phyloP scores from a whole-genome alignment of 2,113 vertebrate species.

The Telmatochromis brichardi region DNA sequence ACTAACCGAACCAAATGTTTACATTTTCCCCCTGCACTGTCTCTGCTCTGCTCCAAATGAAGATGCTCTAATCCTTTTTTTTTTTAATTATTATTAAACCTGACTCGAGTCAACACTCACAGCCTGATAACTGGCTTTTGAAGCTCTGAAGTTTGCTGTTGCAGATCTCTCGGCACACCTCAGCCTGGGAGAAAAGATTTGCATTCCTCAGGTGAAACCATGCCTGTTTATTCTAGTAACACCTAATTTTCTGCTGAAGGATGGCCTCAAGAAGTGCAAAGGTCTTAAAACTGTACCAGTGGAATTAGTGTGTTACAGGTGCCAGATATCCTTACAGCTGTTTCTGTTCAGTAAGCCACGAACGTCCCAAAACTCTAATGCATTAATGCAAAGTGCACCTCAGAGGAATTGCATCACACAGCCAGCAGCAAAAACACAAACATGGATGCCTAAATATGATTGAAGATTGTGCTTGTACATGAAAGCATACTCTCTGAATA shows the following conservation, averaged over 20 bases:
- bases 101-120: not conserved
- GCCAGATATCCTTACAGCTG: not conserved
- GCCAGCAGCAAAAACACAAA: not conserved
- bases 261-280: not conserved
- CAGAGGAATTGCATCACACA: not conserved
- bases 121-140: not conserved
- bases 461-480: not conserved
- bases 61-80: slow-evolving; percentile 25
- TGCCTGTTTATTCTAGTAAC: not conserved
- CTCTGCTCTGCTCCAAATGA: not conserved
- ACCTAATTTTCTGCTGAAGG: not conserved
- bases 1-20: not conserved
- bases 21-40: not conserved
- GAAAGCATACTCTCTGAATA: not conserved
- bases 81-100: not conserved
- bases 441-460: not conserved
- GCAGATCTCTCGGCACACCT: not conserved
- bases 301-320: not conserved
- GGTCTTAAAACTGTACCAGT: not conserved
- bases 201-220: not conserved
- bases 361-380: not conserved
- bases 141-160: not conserved
- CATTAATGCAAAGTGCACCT: not conserved
- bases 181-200: not conserved
- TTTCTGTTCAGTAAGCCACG: not conserved